Evolutionary conservation across 2,888 invertebrate species (phyloP).

Genomic region (Cinara cedri): DNA sequence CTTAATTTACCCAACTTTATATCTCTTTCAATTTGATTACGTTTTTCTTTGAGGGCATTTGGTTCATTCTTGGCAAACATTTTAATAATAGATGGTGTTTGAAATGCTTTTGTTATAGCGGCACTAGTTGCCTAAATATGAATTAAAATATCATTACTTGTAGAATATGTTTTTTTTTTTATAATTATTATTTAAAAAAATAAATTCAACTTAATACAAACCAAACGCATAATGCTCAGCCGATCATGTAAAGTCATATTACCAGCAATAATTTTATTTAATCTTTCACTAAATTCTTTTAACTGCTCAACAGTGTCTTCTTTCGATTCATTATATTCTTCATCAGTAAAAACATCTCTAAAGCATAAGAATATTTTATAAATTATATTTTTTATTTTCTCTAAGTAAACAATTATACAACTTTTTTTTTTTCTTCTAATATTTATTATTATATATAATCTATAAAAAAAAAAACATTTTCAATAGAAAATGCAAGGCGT

Average conservation of each 20-base stretch:
- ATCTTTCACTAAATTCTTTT: slow-evolving; percentile 71
- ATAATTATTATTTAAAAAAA: no score
- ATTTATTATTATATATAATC: no score
- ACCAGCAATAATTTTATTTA: slow-evolving; percentile 71
- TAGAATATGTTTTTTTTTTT: not conserved
- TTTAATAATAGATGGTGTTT: slow-evolving; percentile 76
- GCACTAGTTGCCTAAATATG: slow-evolving; percentile 71
- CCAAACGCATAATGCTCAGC: slow-evolving; percentile 69
- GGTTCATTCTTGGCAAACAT: slow-evolving; percentile 76
- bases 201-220: slow-evolving; percentile 53
- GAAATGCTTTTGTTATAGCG: slow-evolving; percentile 76
- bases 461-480: no score
- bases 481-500: no score
- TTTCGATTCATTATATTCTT: slow-evolving; percentile 73
- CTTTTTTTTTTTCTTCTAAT: no score
- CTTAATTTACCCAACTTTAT: slow-evolving; percentile 68
- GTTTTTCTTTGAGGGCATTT: slow-evolving; percentile 68
- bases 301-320: slow-evolving; percentile 75
- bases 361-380: slow-evolving; percentile 59
- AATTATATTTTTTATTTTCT: no score
- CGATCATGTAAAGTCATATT: slow-evolving; percentile 73
- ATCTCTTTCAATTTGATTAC: slow-evolving; percentile 69
- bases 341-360: slow-evolving; percentile 70
- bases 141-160: slow-evolving; percentile 44
- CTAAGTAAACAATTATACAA: no score